Conservation (phyloP, 2,113 vertebrate genomes). For the Tinamus guttatus region DNA sequence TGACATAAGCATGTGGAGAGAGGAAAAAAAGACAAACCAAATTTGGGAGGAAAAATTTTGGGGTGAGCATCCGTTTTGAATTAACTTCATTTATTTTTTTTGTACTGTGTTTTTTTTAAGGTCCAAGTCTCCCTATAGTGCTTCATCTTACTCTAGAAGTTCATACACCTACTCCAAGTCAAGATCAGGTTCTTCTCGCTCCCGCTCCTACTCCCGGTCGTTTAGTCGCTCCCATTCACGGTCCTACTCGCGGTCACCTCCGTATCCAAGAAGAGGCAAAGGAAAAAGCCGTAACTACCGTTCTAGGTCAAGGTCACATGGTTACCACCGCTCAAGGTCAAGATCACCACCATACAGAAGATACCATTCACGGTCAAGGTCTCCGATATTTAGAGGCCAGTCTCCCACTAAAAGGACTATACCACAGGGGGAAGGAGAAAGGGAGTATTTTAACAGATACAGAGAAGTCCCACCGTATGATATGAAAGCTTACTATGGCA, state of each 20-base stretch:
- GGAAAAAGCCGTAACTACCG: conserved; percentile 86
- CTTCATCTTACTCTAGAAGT: conserved; percentile 87
- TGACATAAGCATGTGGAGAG: conserved; percentile 66
- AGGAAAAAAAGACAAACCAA: neutral
- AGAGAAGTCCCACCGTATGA: conserved; percentile 88
- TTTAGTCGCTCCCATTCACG: conserved; percentile 92
- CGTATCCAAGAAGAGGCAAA: conserved; percentile 81
- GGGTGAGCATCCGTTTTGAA: neutral
- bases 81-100: conserved; percentile 61
- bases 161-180: conserved; percentile 91
- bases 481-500: conserved; percentile 84
- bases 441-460: conserved; percentile 83
- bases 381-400: conserved; percentile 84
- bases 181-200: conserved; percentile 87
- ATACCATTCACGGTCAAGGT: conserved; percentile 87
- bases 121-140: conserved; percentile 93
- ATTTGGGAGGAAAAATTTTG: conserved; percentile 6
- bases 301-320: conserved; percentile 86
- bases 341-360: conserved; percentile 87
- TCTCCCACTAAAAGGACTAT: conserved; percentile 88
- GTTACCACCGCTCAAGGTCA: conserved; percentile 89
- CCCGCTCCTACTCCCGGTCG: conserved; percentile 89
- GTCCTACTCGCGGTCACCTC: conserved; percentile 87
- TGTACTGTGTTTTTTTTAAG: conserved; percentile 78
- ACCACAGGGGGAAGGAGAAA: conserved; percentile 80